Base-by-base conservation (phyloP, 2,797 vertebrate species). In the Craterocephalus amniculus region DNA sequence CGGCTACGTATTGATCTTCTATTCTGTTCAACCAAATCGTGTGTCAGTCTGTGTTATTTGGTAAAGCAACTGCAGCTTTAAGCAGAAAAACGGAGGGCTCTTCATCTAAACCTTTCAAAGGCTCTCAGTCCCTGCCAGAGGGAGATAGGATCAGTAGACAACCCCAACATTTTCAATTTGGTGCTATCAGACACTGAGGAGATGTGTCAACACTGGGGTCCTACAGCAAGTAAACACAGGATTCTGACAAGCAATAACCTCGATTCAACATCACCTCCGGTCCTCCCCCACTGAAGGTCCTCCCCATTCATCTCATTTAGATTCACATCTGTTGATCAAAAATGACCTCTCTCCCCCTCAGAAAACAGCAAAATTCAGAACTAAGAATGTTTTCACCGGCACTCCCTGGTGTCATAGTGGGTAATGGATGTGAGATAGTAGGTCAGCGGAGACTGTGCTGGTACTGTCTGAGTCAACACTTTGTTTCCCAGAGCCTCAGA, bases 91-190 rank as follows among this genome's bases (percentile, higher is more conserved):
- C 60, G 58, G 58, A 73, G 65, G 71, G 73, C 76, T 85, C 80
- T 78, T 89, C 84, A 85, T 86, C 73, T 64, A 51, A 79, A 80
- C 80, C 66, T 86, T 85, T 87, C 71, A 87, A 88, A 89, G 77
- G 75, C 74, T 87, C 87, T 78, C 79, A 77, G 84, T 86, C 87
- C 83, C 81, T 73, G 76, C 86, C 79, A 73, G 70, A 51, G 72
- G 75, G 38, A 85, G 91, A 93, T 93, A 90, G 77, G 83, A 92
- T 94, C 92, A 88, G 89, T 84, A 79, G 88, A 89, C 87, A 85
- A 91, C 81, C 74, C 81, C 90, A 88, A 83, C 86, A 89, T 94
- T 94, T 94, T 92, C 89, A 85, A 92, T 94, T 91, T 92, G 84
- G 87, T 88, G 80, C 88, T 91, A 91, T 94, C 92, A 84, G 88